A percentile compares a stretch with the other conserved stretches of the same genome.
phyloP scores from a whole-genome alignment of 2,888 invertebrate genomes.

The Stictocephala bisonia region DNA sequence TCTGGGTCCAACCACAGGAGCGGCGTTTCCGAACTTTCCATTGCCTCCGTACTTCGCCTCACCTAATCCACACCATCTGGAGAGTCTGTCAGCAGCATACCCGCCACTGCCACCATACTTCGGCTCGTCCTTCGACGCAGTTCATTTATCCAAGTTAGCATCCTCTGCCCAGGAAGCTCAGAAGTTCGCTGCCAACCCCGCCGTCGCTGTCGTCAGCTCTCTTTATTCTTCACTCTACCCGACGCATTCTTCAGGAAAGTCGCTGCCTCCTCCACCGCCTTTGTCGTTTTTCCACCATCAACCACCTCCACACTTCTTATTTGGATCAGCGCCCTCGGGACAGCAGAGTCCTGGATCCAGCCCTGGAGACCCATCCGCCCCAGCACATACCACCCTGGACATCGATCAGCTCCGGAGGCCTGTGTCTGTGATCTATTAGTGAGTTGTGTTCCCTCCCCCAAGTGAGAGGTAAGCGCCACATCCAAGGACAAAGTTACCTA shows the following conservation, averaged over 20 bases:
- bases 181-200: constrained; percentile 66
- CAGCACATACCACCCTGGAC: constrained; percentile 54
- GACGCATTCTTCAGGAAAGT: constrained; percentile 60
- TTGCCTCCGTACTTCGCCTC: constrained; percentile 74
- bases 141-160: constrained; percentile 72
- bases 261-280: constrained; percentile 58
- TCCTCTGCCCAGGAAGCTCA: constrained; percentile 66
- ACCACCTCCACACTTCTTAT: constrained; percentile 65
- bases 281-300: constrained; percentile 56
- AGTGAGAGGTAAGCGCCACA: constrained; percentile 22
- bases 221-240: constrained; percentile 77
- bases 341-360: constrained; percentile 65
- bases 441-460: background rate
- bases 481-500: constrained; percentile 28
- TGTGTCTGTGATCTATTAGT: constrained; percentile 77
- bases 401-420: constrained; percentile 72
- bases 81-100: constrained; percentile 70
- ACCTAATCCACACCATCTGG: constrained; percentile 66
- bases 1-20: constrained; percentile 52
- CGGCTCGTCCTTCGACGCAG: constrained; percentile 77
- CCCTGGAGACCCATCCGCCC: constrained; percentile 59
- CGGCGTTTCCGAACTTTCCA: constrained; percentile 73
- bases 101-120: constrained; percentile 78
- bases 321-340: constrained; percentile 63
- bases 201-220: constrained; percentile 73